phyloP scores from a whole-genome alignment of 64 coral and sea anemone species.

The Acropora yongei region DNA sequence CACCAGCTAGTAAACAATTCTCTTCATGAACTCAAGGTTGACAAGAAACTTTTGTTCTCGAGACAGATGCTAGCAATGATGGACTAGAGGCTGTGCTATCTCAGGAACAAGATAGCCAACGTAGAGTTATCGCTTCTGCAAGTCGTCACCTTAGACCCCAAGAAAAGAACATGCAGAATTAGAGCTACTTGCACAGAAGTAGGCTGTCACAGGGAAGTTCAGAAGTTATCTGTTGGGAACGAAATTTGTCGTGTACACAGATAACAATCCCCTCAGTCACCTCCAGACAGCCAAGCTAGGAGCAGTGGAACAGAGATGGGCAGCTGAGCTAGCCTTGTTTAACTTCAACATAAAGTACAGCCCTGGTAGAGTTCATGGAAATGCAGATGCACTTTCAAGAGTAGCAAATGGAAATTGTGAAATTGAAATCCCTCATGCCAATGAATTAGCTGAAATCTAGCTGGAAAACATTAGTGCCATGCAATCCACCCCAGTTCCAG shows the following conservation, averaged over 20 bases:
- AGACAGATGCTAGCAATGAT: conserved; percentile 45
- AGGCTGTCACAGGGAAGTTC: conserved; percentile 28
- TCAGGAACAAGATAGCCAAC: conserved; percentile 34
- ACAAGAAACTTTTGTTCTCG: conserved; percentile 35
- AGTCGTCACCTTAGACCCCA: conserved; percentile 1
- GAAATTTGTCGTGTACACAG: conserved; percentile 42
- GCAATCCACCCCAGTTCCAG: conserved; percentile 3
- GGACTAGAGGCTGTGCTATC: conserved; percentile 47
- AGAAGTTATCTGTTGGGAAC: conserved; percentile 27
- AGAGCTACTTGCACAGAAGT: conserved; percentile 37
- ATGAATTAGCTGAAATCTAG: neutral
- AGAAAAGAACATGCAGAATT: conserved; percentile 44
- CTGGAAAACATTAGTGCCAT: neutral
- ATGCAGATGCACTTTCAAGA: conserved; percentile 38
- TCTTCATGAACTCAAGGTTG: conserved; percentile 27
- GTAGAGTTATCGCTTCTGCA: conserved; percentile 1
- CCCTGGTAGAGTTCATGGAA: conserved; percentile 20
- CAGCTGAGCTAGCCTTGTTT: conserved; percentile 15
- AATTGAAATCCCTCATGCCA: neutral
- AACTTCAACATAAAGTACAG: neutral
- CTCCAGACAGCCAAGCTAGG: conserved; percentile 19
- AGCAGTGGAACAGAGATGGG: conserved; percentile 48
- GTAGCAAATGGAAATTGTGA: neutral
- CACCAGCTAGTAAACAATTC: conserved; percentile 51
- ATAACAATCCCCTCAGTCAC: conserved; percentile 39